phyloP scores from a whole-genome alignment of 92 coral and sea anemone species.

The Parazoanthus swiftii region DNA sequence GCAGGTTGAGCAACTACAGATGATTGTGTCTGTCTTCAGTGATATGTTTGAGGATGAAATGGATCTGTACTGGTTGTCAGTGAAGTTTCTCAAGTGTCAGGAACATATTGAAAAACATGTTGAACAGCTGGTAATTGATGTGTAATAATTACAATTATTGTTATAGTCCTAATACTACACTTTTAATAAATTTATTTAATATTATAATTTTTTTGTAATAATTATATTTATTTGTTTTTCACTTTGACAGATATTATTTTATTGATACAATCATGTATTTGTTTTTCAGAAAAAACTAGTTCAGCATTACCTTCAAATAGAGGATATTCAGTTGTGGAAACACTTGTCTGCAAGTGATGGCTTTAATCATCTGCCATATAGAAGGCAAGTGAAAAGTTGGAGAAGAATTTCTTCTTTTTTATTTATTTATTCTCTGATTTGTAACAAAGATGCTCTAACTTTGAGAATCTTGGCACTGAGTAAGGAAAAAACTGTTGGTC shows the following conservation, averaged over 20 bases:
- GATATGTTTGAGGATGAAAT: conserved; percentile 88
- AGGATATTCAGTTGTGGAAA: conserved; percentile 67
- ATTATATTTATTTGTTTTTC: neutral
- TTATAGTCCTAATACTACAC: no score
- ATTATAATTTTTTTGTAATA: no score
- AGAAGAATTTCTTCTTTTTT: neutral
- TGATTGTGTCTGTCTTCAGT: conserved; percentile 75
- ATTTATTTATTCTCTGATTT: no score
- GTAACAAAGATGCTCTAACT: neutral
- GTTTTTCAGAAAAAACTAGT: conserved; percentile 67
- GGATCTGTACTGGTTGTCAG: conserved; percentile 87
- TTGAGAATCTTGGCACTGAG: no score
- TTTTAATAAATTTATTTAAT: no score
- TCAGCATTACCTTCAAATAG: conserved; percentile 73
- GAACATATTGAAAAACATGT: conserved; percentile 63
- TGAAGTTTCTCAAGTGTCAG: conserved; percentile 76
- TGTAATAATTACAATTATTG: no score
- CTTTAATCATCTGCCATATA: conserved; percentile 72
- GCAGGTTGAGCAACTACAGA: conserved; percentile 59
- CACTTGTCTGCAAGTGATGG: conserved; percentile 66
- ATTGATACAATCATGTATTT: neutral
- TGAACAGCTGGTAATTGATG: conserved; percentile 70
- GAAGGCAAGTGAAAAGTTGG: conserved; percentile 50
- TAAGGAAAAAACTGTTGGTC: no score
- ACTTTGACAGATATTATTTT: neutral